phyloP scores from a whole-genome alignment of 1,140 invertebrate species.

The Lordiphosa collinella region DNA sequence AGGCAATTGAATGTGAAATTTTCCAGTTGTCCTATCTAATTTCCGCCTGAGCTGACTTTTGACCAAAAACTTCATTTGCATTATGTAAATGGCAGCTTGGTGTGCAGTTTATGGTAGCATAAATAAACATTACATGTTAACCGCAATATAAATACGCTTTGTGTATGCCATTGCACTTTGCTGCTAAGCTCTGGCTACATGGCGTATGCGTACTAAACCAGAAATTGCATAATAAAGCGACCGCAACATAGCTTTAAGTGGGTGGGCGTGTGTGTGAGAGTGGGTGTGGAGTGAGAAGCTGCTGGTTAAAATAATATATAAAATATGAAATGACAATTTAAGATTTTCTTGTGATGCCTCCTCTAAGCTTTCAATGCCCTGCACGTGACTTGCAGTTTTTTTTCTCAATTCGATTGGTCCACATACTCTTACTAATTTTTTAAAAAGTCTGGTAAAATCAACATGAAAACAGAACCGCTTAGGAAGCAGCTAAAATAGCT shows the following conservation, averaged over 20 bases:
- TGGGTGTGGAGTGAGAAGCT: background rate
- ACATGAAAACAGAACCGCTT: too few species aligned
- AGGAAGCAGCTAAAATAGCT: too few species aligned
- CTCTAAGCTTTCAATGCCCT: slow-evolving; percentile 23
- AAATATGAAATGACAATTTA: slow-evolving; percentile 59
- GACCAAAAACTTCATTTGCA: slow-evolving; percentile 39
- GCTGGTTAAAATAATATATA: slow-evolving; percentile 34
- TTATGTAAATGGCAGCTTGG: slow-evolving; percentile 54
- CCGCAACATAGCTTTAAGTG: slow-evolving; percentile 36
- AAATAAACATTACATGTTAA: slow-evolving; percentile 67
- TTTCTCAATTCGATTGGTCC: too few species aligned
- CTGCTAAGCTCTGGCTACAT: slow-evolving; percentile 15
- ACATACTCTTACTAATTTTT: too few species aligned
- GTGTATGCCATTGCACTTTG: slow-evolving; percentile 26
- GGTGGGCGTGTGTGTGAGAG: slow-evolving; percentile 16
- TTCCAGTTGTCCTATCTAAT: slow-evolving; percentile 19
- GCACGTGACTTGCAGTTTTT: slow-evolving; percentile 45
- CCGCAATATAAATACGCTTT: slow-evolving; percentile 61
- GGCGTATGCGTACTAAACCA: slow-evolving; percentile 37
- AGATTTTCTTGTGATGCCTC: slow-evolving; percentile 37
- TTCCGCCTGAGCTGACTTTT: slow-evolving; percentile 18
- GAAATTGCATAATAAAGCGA: slow-evolving; percentile 62
- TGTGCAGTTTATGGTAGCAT: slow-evolving; percentile 43
- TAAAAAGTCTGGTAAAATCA: too few species aligned
- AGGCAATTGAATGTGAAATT: slow-evolving; percentile 28